Percentiles rank a stretch among this genome's conserved stretches.
These are phyloP conservation scores for Andrena bucephala DNA, from an alignment of 2,888 invertebrate genomes.

Conservation along the genomic window DNA sequence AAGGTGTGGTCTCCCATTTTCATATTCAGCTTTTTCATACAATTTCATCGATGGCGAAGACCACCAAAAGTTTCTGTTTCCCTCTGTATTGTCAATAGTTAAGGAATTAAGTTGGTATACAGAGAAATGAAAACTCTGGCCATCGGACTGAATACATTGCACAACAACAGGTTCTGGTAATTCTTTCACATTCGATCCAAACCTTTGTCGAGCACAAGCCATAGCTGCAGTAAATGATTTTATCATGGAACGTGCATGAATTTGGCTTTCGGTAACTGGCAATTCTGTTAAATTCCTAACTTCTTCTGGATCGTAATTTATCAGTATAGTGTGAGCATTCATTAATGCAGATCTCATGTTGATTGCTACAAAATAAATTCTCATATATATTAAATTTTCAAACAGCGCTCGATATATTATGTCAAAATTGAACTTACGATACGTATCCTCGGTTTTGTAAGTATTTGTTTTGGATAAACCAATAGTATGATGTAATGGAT, in stretches of 20 bases:
- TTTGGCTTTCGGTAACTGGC: conserved; percentile 89
- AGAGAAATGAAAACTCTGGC: conserved; percentile 92
- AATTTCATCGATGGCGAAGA: conserved; percentile 88
- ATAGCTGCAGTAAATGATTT: conserved; percentile 92
- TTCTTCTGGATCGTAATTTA: conserved; percentile 89
- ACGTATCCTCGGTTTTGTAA: conserved; percentile 88
- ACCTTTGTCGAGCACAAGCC: conserved; percentile 90
- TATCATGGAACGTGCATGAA: conserved; percentile 89
- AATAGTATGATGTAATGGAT: conserved; percentile 91
- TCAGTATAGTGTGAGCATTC: conserved; percentile 92
- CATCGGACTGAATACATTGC: conserved; percentile 94
- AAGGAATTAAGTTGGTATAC: conserved; percentile 94
- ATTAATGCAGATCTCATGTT: conserved; percentile 84
- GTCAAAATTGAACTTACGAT: conserved; percentile 88
- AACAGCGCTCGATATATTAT: neutral
- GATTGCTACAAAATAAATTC: conserved; percentile 85
- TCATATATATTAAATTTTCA: conserved; percentile 10
- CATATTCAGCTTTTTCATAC: conserved; percentile 89
- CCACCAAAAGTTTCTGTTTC: conserved; percentile 93
- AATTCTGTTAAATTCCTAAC: conserved; percentile 90
- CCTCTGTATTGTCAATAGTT: conserved; percentile 87
- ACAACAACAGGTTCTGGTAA: conserved; percentile 92
- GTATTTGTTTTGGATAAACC: conserved; percentile 89
- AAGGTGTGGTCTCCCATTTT: conserved; percentile 88
- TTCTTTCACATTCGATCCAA: conserved; percentile 89